Evolutionary conservation across 1,140 invertebrate genomes (phyloP).

Genomic region (Cyphomyrmex costatus): DNA sequence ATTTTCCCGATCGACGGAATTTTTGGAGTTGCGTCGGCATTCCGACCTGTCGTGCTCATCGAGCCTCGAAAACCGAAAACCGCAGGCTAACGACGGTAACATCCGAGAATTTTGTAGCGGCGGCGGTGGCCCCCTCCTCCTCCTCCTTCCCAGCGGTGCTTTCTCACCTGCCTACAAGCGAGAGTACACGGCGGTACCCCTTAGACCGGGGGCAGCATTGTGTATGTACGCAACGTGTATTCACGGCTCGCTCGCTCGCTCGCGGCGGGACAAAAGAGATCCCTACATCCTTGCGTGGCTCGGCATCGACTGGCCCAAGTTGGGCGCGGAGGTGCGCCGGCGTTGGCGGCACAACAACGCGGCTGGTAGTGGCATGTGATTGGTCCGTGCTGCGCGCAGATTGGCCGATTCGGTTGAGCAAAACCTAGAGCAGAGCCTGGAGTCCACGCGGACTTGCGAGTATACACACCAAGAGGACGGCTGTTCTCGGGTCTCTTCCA

Average conservation of each 20-base stretch:
- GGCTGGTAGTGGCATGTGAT: slow-evolving; percentile 61
- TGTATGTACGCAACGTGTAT: slow-evolving; percentile 82
- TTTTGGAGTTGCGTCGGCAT: slow-evolving; percentile 38
- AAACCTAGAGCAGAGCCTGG: background rate
- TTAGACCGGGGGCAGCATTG: slow-evolving; percentile 78
- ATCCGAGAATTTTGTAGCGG: slow-evolving; percentile 70
- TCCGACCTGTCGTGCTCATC: slow-evolving; percentile 29
- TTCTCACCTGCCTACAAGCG: slow-evolving; percentile 80
- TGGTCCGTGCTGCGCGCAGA: slow-evolving; percentile 68
- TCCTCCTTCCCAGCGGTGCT: slow-evolving; percentile 65
- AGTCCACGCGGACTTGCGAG: slow-evolving; percentile 83
- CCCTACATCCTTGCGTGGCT: slow-evolving; percentile 82
- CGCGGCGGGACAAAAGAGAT: slow-evolving; percentile 81
- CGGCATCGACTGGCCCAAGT: slow-evolving; percentile 72
- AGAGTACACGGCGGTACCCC: slow-evolving; percentile 73
- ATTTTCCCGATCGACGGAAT: slow-evolving; percentile 23
- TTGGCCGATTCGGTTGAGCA: slow-evolving; percentile 72
- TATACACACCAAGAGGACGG: slow-evolving; percentile 57
- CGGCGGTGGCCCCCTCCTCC: background rate
- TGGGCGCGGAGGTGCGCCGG: slow-evolving; percentile 62
- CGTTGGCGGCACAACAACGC: slow-evolving; percentile 55
- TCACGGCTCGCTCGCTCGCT: slow-evolving; percentile 73
- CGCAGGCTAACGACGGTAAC: slow-evolving; percentile 58
- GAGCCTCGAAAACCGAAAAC: slow-evolving; percentile 53
- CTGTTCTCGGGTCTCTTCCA: slow-evolving; percentile 66